Base-by-base conservation (phyloP, 1,140 invertebrate species). In the Nephotettix cincticeps region DNA sequence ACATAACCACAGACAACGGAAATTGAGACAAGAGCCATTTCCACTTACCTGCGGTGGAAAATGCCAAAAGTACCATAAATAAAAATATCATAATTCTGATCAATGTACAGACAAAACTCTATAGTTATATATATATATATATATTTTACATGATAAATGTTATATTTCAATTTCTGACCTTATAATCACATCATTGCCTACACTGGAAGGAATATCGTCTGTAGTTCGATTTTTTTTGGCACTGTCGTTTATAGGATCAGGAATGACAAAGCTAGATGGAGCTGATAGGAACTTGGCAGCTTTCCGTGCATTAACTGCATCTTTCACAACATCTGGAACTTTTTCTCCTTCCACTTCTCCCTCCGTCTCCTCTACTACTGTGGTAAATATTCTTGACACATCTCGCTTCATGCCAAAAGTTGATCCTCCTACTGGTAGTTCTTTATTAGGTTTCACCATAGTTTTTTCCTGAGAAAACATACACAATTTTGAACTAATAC, bases 381-480 rank as follows among this genome's bases (percentile, higher is more conserved):
- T 85, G 0, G 90, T 92, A 72, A 93, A 93, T 28, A 93, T 87
- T 0, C 91, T 79, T 0, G 91, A 92, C 66, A 89, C 88, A 77
- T 93, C 91, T 27, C 90, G 83, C 79, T 92, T 93, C 84, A 92
- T 88, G 40, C 82, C 79, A 6, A 81, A 82, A 1, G 81, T 68
- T 2, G 79, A 75, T 14, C 76, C 81, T 14, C 76, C 81, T 54
- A 30, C 29, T 75, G 75, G 27, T 77, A 77, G 75, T 71, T 30
- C 29, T 21, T 66, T 56, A 36, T 43, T 25, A 36, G 19, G 19
- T 67, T 28, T 30, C 28, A 19, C 19, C 21, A 17, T 17, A 25
- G 17, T 27, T 67, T 43, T 2, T 6, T 36, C 32, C 32, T 36
- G 32, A 36, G 32, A 36, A 36, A 36, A 40, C 27, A n/a, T 28